Evolutionary conservation across 2,797 vertebrate species (phyloP).

Genomic region (Ataeniobius toweri): DNA sequence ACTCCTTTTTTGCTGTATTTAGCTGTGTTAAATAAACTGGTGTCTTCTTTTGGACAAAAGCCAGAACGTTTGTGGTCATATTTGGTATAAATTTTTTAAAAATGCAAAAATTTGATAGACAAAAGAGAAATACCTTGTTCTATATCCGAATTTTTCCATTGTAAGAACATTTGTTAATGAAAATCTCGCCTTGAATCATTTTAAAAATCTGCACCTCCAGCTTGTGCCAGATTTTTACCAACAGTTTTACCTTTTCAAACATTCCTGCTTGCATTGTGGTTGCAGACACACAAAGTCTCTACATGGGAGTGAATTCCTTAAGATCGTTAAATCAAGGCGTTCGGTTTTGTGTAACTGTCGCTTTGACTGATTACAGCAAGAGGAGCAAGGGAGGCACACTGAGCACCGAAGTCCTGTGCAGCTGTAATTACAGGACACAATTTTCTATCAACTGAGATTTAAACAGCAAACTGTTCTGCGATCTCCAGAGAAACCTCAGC

Average conservation of each 20-base stretch:
- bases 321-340: not conserved
- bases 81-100: not conserved
- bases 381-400: not conserved
- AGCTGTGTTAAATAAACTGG: too few species aligned
- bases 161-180: not conserved
- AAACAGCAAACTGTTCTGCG: not conserved
- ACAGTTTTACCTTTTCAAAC: not conserved
- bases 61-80: too few species aligned
- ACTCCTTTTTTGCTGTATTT: too few species aligned
- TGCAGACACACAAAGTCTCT: too few species aligned
- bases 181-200: not conserved
- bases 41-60: too few species aligned
- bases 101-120: too few species aligned
- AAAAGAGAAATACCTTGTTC: not conserved
- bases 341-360: too few species aligned
- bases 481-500: not conserved
- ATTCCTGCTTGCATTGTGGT: not conserved
- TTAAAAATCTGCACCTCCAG: not conserved
- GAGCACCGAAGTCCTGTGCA: not conserved
- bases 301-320: not conserved
- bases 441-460: not conserved
- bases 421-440: not conserved
- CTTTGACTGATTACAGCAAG: not conserved
- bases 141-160: not conserved
- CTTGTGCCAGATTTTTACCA: not conserved